Evolutionary conservation across 92 coral and sea anemone genomes (phyloP).

Genomic region (Pocillopora grandis): DNA sequence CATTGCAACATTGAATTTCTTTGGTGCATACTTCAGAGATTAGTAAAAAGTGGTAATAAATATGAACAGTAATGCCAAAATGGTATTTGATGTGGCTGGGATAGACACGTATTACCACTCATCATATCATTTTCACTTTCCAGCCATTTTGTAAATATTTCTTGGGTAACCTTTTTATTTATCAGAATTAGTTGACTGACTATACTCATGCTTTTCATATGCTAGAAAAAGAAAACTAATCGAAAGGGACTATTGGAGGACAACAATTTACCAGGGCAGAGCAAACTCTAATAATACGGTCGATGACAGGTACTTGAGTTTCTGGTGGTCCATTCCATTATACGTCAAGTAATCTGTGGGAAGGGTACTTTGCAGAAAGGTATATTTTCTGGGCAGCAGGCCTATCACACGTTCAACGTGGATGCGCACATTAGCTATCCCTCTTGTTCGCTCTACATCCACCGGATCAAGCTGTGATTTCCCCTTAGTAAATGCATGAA

Average conservation of each 20-base stretch:
- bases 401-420: constrained; percentile 43
- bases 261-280: constrained; percentile 65
- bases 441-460: constrained; percentile 6
- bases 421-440: constrained; percentile 43
- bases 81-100: constrained; percentile 44
- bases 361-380: constrained; percentile 14
- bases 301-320: constrained; percentile 53
- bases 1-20: constrained; percentile 27
- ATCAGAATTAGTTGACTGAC: constrained; percentile 24
- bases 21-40: constrained; percentile 31
- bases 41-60: constrained; percentile 37
- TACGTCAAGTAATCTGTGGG: constrained; percentile 35
- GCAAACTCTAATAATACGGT: constrained; percentile 63
- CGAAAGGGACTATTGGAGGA: constrained; percentile 66
- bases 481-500: too few relatives aligned
- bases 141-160: constrained; percentile 5
- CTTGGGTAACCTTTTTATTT: constrained; percentile 10
- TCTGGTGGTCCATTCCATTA: constrained; percentile 45
- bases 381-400: not conserved
- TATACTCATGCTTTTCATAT: constrained; percentile 24
- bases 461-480: too few relatives aligned
- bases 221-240: constrained; percentile 30
- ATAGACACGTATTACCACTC: constrained; percentile 17
- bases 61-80: constrained; percentile 26
- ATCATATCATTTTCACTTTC: constrained; percentile 12